Evolutionary conservation across 2,888 invertebrate species (phyloP).

Genomic region (Lycaena phlaeas): DNA sequence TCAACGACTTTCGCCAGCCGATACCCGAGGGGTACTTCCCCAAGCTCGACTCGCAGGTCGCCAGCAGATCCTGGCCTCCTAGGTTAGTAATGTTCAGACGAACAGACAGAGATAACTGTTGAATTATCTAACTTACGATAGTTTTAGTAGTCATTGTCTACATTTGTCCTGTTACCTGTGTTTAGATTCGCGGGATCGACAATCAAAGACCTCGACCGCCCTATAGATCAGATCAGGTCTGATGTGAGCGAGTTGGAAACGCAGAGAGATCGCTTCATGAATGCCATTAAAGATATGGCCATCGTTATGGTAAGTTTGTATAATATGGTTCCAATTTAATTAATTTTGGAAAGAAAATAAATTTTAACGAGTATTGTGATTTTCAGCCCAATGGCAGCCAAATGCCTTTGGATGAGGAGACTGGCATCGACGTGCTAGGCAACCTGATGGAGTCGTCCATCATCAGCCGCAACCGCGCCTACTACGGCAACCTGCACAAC

Average conservation of each 20-base stretch:
- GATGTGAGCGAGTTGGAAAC: slow-evolving; percentile 78
- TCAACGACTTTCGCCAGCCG: slow-evolving; percentile 77
- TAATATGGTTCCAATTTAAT: not conserved
- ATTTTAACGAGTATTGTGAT: not conserved
- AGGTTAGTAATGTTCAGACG: no score
- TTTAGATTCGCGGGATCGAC: slow-evolving; percentile 53
- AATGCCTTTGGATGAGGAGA: slow-evolving; percentile 74
- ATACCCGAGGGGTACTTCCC: slow-evolving; percentile 87
- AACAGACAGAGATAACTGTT: no score
- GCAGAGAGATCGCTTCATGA: slow-evolving; percentile 80
- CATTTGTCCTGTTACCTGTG: no score
- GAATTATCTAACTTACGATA: no score
- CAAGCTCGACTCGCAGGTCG: slow-evolving; percentile 83
- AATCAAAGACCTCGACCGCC: slow-evolving; percentile 74
- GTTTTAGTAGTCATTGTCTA: no score
- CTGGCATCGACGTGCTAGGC: slow-evolving; percentile 84
- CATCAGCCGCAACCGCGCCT: slow-evolving; percentile 77
- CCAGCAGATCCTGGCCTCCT: slow-evolving; percentile 82
- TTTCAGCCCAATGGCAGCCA: slow-evolving; percentile 71
- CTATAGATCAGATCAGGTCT: slow-evolving; percentile 73
- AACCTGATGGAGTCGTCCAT: slow-evolving; percentile 84
- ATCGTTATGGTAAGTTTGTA: slow-evolving; percentile 19
- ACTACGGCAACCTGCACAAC: slow-evolving; percentile 88
- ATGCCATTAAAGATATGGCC: slow-evolving; percentile 70
- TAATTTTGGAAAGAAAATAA: not conserved